Base-by-base conservation (phyloP, 2,113 vertebrate genomes). In the Clarias magur region DNA sequence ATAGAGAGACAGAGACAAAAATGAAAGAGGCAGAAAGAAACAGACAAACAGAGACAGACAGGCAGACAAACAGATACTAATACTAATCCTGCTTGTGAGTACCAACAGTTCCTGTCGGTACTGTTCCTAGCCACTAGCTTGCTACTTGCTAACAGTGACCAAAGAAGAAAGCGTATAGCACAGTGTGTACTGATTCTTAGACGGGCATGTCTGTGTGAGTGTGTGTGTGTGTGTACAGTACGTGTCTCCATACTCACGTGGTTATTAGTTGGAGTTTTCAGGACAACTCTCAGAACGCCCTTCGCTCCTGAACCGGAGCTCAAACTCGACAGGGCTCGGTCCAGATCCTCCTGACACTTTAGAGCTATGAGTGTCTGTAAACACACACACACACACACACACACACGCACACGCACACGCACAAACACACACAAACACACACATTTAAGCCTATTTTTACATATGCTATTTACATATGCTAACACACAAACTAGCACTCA, bases 341-440 rank as follows among this genome's bases (percentile, higher is more conserved):
- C 97, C 94, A 98, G 92, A 91, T 98, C 97, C 91, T 97, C 97
- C 94, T 98, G 97, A 85, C 95, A 96, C 95, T 96, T 97, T 91
- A 98, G 92, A 0, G 96, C 96, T 89, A 96, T 91, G 91, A 96
- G 92, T 88, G 96, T 89, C 97, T 98, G 90, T 88, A 92, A 90
- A 88, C 88, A 94, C 90, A 92, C 88, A 94, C 92, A 92, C 76
- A 87, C 72, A 93, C 91, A 92, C 88, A 94, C 91, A 92, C 76
- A 85, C 62, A 88, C 89, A 93, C 90, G 92, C 88, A 94, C 91
- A 92, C 76, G 85, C 60, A 38, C 34, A 38, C 34, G 34, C 34
- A 38, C 89, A 93, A 90, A 92, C 88, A 94, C 91, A 92, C 80
- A 91, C 88, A 94, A 91, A 92, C 80, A 92, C 88, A 94, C 91